phyloP scores from a whole-genome alignment of 2,113 vertebrate genomes.

The Siphamia tubifer region DNA sequence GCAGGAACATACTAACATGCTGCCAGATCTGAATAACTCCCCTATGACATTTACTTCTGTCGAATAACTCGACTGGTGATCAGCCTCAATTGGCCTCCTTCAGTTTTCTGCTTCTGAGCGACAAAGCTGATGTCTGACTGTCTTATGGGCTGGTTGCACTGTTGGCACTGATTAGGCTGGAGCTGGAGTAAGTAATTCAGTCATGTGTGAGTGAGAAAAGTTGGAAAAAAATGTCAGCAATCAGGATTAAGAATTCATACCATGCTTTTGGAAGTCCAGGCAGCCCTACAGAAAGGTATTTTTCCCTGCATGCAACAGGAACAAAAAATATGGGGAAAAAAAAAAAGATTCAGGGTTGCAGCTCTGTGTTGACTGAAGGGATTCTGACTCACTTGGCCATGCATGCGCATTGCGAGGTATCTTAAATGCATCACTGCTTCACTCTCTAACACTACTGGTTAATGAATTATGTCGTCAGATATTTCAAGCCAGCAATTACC shows the following conservation, averaged over 20 bases:
- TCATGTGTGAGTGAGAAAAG: not conserved
- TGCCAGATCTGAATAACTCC: conserved; percentile 25
- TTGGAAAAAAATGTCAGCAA: conserved; percentile 8
- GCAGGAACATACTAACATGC: conserved; percentile 49
- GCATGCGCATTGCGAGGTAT: conserved; percentile 42
- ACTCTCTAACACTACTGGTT: not conserved
- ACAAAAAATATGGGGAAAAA: not conserved
- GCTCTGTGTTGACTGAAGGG: not conserved
- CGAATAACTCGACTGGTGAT: conserved; percentile 22
- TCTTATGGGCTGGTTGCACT: conserved; percentile 49
- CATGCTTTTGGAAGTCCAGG: not conserved
- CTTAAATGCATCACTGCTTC: conserved; percentile 26
- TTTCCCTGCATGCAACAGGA: conserved; percentile 16
- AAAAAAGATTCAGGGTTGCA: not conserved
- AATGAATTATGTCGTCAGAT: conserved; percentile 14
- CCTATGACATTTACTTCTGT: not conserved
- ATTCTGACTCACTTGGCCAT: conserved; percentile 15
- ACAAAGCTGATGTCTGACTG: conserved; percentile 37
- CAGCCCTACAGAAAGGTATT: conserved; percentile 1
- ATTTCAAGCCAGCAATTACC: conserved; percentile 8
- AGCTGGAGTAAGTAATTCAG: conserved; percentile 27
- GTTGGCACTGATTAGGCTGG: conserved; percentile 20
- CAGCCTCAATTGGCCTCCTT: conserved; percentile 18
- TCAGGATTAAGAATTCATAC: not conserved
- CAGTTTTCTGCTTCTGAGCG: conserved; percentile 40